Conservation (phyloP, 2,888 invertebrate genomes). For the Drosophila bunnanda region DNA sequence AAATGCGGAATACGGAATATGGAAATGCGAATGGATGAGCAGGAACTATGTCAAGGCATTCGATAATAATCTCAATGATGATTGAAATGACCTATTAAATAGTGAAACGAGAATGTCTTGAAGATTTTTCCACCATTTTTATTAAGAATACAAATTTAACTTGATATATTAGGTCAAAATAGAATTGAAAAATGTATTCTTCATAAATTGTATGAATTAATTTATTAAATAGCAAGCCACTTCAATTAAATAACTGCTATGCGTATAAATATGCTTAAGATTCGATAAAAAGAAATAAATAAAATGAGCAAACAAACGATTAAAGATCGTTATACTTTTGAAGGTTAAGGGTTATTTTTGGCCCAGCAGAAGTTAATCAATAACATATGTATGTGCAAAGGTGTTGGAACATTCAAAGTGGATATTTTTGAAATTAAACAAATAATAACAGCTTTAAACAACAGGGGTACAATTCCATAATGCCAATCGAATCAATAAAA, state of each 20-base stretch:
- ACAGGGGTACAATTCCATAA: not conserved
- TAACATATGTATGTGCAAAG: constrained; percentile 22
- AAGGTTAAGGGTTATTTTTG: not conserved
- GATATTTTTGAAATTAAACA: constrained; percentile 1
- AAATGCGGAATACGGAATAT: constrained; percentile 9
- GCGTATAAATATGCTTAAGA: not conserved
- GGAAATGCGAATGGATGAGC: constrained; percentile 12
- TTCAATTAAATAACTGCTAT: not conserved
- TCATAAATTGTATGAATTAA: no score
- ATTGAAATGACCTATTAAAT: not conserved
- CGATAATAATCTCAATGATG: not conserved
- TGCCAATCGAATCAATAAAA: not conserved
- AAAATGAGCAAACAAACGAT: not conserved
- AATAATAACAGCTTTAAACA: not conserved
- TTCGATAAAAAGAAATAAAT: not conserved
- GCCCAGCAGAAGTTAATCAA: not conserved
- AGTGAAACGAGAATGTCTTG: not conserved
- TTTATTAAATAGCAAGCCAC: not conserved
- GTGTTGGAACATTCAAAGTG: not conserved
- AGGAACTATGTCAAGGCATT: not conserved
- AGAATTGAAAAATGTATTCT: no score
- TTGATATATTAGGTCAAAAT: no score
- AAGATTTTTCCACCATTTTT: not conserved
- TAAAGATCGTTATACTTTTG: not conserved
- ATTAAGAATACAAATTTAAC: not conserved